Conservation (phyloP, 2,888 invertebrate species). For the Meteorus colon region DNA sequence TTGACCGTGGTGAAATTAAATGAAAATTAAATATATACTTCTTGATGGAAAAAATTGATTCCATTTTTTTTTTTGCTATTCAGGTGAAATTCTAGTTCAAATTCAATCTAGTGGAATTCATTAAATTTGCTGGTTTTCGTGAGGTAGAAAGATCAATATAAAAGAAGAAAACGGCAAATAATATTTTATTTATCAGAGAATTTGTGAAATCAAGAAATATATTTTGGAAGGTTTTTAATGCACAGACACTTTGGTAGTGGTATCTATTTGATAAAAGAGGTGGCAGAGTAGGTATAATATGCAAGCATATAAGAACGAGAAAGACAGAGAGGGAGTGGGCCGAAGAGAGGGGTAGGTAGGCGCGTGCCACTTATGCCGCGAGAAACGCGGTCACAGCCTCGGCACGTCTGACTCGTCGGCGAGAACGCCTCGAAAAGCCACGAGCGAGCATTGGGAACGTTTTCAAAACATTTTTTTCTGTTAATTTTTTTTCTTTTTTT, state of each 20-base stretch:
- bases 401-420: slow-evolving; percentile 65
- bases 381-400: slow-evolving; percentile 73
- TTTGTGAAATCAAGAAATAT: background rate
- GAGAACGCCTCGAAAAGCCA: slow-evolving; percentile 46
- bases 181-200: background rate
- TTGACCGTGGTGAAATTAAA: too few species aligned
- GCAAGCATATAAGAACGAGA: slow-evolving; percentile 21
- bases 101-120: too few species aligned
- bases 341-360: slow-evolving; percentile 60
- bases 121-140: too few species aligned
- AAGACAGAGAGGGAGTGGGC: slow-evolving; percentile 41
- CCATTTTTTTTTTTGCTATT: too few species aligned
- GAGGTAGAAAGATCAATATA: too few species aligned
- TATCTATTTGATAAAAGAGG: background rate
- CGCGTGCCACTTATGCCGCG: slow-evolving; percentile 71
- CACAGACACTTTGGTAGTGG: background rate
- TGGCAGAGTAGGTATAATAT: background rate
- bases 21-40: too few species aligned
- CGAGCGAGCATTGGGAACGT: slow-evolving; percentile 37
- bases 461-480: slow-evolving; percentile 31
- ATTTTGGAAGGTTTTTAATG: background rate
- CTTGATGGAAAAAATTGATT: too few species aligned
- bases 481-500: slow-evolving; percentile 10
- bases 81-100: too few species aligned
- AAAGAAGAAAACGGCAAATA: background rate